Percentiles rank a stretch among this genome's conserved stretches.
Conservation (phyloP, 2,888 invertebrate species). For the Sturmia bella region DNA sequence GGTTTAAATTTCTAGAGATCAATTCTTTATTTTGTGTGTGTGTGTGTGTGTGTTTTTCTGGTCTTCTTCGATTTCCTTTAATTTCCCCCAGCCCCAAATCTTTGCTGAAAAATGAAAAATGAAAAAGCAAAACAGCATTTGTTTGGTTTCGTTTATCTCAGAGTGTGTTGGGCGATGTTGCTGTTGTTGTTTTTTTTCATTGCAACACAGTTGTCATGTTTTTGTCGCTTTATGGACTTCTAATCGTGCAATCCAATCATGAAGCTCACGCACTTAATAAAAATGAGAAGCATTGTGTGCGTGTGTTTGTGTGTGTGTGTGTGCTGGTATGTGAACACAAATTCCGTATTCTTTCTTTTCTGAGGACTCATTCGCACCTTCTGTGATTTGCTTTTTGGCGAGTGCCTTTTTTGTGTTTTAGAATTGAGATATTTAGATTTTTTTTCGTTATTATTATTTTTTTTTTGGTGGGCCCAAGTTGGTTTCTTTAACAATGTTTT, state of each 20-base stretch:
- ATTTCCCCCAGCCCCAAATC: not conserved
- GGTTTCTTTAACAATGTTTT: conserved; percentile 65
- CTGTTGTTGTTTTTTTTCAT: conserved; percentile 58
- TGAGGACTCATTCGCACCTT: conserved; percentile 63
- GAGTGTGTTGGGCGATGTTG: not conserved
- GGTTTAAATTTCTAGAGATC: conserved; percentile 65
- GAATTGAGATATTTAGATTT: conserved; percentile 82
- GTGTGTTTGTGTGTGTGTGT: conserved; percentile 5
- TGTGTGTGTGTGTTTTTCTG: conserved; percentile 1
- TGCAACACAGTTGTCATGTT: conserved; percentile 80
- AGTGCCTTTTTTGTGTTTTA: conserved; percentile 71
- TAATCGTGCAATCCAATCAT: conserved; percentile 82
- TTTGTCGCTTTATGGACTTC: conserved; percentile 82
- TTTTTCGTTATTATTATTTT: conserved; percentile 66
- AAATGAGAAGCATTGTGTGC: conserved; percentile 70
- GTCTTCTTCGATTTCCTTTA: conserved; percentile 24
- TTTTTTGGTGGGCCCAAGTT: conserved; percentile 44
- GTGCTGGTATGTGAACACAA: conserved; percentile 49
- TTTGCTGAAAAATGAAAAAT: not conserved
- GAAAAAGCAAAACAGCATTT: not conserved
- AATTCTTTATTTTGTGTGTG: conserved; percentile 35
- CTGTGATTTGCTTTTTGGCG: conserved; percentile 59
- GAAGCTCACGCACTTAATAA: conserved; percentile 82
- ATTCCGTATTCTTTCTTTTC: conserved; percentile 55
- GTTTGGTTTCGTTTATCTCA: conserved; percentile 1